Conservation (phyloP, 2,113 vertebrate genomes). For the Lonchura striata region DNA sequence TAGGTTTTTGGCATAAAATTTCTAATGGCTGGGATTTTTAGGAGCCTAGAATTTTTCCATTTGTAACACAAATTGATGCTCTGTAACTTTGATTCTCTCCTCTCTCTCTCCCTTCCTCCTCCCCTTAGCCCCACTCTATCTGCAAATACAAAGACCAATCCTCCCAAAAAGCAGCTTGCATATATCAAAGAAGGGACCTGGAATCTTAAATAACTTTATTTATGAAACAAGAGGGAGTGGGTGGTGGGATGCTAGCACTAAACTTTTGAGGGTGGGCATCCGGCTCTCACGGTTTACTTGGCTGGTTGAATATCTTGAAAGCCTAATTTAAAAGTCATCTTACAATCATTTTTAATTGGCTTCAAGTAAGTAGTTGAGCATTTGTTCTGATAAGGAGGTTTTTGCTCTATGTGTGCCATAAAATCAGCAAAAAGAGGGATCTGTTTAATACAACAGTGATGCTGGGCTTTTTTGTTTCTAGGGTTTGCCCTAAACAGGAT, state of each 20-base stretch:
- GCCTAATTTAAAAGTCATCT: slow-evolving; percentile 70
- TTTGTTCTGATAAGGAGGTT: slow-evolving; percentile 65
- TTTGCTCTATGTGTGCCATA: slow-evolving; percentile 66
- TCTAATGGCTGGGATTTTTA: neutral
- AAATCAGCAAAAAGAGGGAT: slow-evolving; percentile 73
- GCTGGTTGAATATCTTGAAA: slow-evolving; percentile 61
- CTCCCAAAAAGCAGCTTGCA: slow-evolving; percentile 15
- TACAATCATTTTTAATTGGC: slow-evolving; percentile 65
- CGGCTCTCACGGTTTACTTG: slow-evolving; percentile 51
- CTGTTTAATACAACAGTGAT: slow-evolving; percentile 71
- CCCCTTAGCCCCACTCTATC: neutral
- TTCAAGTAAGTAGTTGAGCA: slow-evolving; percentile 62
- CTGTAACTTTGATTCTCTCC: neutral
- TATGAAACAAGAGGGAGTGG: slow-evolving; percentile 49
- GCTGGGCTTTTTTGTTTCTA: slow-evolving; percentile 53
- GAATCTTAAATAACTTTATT: slow-evolving; percentile 35
- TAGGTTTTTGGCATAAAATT: neutral
- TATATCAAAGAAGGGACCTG: slow-evolving; percentile 31
- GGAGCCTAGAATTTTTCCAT: neutral
- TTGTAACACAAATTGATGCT: neutral
- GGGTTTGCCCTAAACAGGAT: slow-evolving; percentile 48
- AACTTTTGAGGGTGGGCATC: slow-evolving; percentile 54
- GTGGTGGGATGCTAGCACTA: slow-evolving; percentile 10
- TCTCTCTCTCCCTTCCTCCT: neutral
- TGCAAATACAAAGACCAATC: slow-evolving; percentile 24